Base-by-base conservation (phyloP, 2,888 invertebrate species). In the Andrena haemorrhoa region DNA sequence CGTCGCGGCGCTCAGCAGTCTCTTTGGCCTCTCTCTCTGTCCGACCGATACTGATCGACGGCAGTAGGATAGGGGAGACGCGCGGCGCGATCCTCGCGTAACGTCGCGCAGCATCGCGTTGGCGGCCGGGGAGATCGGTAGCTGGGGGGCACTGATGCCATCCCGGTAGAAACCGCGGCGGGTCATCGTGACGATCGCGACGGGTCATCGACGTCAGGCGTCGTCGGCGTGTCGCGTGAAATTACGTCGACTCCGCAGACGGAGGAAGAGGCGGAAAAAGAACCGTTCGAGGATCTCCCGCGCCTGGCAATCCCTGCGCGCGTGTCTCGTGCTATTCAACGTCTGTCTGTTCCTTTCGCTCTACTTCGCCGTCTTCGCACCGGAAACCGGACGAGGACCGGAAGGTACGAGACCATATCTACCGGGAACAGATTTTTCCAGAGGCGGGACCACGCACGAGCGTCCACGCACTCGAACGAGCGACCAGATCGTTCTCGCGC, bases 1-100 rank as follows among this genome's bases (percentile, higher is more conserved):
- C 91, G 90, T 88, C 88, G 91, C 86, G 86, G 80, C 84, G 85
- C 81, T 77, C 72, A 69, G 33, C 41, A 41, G 16, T 41, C 71
- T 61, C 33, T 70, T 72, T 35, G 8, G 63, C 10, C 49, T 71
- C 6, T 64, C 41, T 31, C 41, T 81, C 74, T 49, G 49, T 23
- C 35, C 35, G 65, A 56, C 69, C 61, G 56, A 16, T 47, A 63
- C 58, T 64, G 82, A 78, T 66, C 75, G 79, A 73, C 68, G 35
- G 29, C 35, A 53, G 41, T 47, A 8, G 66, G 73, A 70, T 71
- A 5, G 16, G 41, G 41, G 77, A 33, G 58, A 31, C 76, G 47
- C 66, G 73, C 10, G 81, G 70, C 72, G 68, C 66, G 47, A 58
- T 61, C 65, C 49, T 64, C 20, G 75, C 72, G 82, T 31, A 12